Conservation (phyloP, 2,113 vertebrate genomes). For the Empidonax alnorum region DNA sequence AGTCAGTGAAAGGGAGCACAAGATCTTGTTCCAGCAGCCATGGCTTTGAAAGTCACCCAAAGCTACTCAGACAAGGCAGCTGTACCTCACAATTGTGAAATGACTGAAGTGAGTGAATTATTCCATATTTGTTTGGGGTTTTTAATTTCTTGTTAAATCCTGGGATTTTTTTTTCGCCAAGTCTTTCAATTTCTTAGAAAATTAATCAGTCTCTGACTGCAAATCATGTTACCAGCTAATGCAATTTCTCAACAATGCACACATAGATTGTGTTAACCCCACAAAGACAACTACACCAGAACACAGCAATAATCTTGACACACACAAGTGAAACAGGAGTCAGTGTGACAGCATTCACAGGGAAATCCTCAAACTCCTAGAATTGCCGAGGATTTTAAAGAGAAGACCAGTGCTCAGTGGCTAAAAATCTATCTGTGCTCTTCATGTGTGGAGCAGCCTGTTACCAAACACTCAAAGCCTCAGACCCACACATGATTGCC, state of each 20-base stretch:
- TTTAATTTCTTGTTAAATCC: neutral
- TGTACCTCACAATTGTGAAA: neutral
- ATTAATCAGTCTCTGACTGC: neutral
- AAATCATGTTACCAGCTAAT: neutral
- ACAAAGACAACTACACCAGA: neutral
- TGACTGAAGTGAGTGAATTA: neutral
- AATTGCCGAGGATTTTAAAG: neutral
- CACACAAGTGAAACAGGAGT: neutral
- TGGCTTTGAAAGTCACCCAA: neutral
- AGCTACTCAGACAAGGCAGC: neutral
- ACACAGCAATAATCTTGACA: neutral
- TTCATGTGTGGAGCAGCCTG: neutral
- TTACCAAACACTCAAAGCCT: neutral
- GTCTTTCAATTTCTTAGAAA: neutral
- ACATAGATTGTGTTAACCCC: neutral
- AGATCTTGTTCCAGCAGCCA: neutral
- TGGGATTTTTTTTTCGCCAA: neutral
- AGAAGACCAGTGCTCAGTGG: neutral
- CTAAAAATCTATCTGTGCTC: neutral
- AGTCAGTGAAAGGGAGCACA: neutral
- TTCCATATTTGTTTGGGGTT: neutral
- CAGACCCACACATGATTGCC: neutral
- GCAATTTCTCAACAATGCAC: neutral
- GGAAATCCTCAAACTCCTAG: neutral
- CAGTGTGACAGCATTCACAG: accelerated